phyloP scores from a whole-genome alignment of 2,888 invertebrate genomes.

The Mythimna albipuncta region DNA sequence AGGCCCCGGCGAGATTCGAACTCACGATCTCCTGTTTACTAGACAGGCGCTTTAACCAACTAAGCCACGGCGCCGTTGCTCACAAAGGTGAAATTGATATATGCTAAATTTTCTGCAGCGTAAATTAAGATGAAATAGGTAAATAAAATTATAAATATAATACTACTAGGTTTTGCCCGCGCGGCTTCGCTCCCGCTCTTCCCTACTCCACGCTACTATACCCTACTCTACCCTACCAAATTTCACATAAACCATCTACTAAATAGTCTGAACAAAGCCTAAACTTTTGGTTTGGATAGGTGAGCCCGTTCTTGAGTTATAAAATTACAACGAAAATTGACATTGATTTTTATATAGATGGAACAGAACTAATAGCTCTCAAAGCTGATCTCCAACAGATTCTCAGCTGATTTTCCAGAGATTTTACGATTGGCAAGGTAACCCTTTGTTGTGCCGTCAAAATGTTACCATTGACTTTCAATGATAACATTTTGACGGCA shows the following conservation, averaged over 20 bases:
- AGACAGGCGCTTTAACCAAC: slow-evolving; percentile 89
- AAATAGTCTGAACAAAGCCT: too few relatives aligned
- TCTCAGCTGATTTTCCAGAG: not conserved
- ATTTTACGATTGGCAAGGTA: not conserved
- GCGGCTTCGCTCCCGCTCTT: too few relatives aligned
- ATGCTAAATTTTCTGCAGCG: not conserved
- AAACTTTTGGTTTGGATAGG: too few relatives aligned
- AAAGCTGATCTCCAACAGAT: not conserved
- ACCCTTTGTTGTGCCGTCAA: too few relatives aligned
- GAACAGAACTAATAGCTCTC: too few relatives aligned
- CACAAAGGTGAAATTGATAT: slow-evolving; percentile 93
- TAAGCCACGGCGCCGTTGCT: slow-evolving; percentile 90
- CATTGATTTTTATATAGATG: not conserved
- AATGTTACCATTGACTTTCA: too few relatives aligned
- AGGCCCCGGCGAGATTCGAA: slow-evolving; percentile 94
- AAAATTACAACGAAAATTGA: too few relatives aligned
- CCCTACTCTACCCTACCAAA: too few relatives aligned
- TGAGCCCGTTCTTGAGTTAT: too few relatives aligned
- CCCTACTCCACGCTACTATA: too few relatives aligned
- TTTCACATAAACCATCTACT: too few relatives aligned
- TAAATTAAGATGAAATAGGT: not conserved
- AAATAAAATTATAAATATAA: too few relatives aligned
- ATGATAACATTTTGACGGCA: not conserved
- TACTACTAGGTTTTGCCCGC: not conserved
- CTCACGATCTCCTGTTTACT: slow-evolving; percentile 92